Percentiles rank a stretch among this genome's conserved stretches.
Evolutionary conservation across 1,140 invertebrate genomes (phyloP).

Genomic region (Macrocentrus cingulum): DNA sequence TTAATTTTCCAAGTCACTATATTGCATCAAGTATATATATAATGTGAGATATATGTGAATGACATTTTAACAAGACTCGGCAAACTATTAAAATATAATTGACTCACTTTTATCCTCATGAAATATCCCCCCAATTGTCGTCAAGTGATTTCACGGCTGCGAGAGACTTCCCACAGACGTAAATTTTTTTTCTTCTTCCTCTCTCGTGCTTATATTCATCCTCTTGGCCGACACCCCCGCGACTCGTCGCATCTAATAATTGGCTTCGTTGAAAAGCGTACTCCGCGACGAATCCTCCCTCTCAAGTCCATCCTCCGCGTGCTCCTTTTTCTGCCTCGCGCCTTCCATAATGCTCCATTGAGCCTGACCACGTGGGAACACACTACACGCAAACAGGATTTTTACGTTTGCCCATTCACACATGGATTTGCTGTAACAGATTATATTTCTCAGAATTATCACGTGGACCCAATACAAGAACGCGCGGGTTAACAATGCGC

Average conservation of each 20-base stretch:
- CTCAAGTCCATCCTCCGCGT: constrained; percentile 25
- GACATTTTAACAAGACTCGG: too few relatives aligned
- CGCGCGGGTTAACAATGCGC: too few relatives aligned
- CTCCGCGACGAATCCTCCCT: constrained; percentile 56
- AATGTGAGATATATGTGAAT: too few relatives aligned
- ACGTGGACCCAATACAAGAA: constrained; percentile 14
- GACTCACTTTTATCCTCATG: too few relatives aligned
- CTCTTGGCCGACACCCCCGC: too few relatives aligned
- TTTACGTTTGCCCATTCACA: constrained; percentile 60
- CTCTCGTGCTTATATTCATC: neutral
- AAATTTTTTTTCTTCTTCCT: neutral
- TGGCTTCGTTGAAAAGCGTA: constrained; percentile 59
- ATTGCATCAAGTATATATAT: too few relatives aligned
- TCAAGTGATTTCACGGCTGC: too few relatives aligned
- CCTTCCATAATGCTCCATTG: constrained; percentile 45
- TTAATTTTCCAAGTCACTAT: too few relatives aligned
- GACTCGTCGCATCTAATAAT: constrained; percentile 55
- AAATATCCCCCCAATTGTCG: too few relatives aligned
- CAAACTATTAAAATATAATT: too few relatives aligned
- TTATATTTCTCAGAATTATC: constrained; percentile 54
- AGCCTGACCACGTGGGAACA: constrained; percentile 53
- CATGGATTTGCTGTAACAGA: constrained; percentile 53
- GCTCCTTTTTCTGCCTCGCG: constrained; percentile 32
- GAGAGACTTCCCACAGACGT: too few relatives aligned
- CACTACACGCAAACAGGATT: constrained; percentile 46